These are phyloP conservation scores for Nerophis ophidion DNA, from an alignment of 2,113 vertebrate genomes.

Conservation along the genomic window DNA sequence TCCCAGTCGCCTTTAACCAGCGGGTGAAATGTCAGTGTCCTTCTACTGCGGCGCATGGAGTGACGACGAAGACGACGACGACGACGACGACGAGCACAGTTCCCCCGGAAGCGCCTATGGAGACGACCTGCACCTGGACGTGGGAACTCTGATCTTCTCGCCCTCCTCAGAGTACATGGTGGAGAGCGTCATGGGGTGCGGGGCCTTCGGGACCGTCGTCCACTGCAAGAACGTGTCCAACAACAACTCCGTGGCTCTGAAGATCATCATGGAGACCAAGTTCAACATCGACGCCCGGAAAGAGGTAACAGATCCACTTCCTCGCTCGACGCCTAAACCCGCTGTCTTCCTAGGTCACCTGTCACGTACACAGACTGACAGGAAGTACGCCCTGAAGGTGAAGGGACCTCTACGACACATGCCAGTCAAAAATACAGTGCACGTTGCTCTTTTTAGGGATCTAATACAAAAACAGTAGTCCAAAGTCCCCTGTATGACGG, in stretches of 20 bases:
- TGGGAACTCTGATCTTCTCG: slow-evolving; percentile 1
- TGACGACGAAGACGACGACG: background rate
- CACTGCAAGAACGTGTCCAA: slow-evolving; percentile 2
- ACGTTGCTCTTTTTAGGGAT: too few species aligned
- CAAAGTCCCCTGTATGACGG: too few species aligned
- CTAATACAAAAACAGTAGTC: too few species aligned
- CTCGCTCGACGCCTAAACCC: too few species aligned
- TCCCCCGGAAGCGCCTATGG: background rate
- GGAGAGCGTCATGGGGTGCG: slow-evolving; percentile 6
- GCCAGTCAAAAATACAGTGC: too few species aligned
- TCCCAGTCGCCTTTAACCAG: background rate
- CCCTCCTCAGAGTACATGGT: slow-evolving; percentile 3
- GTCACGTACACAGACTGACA: too few species aligned
- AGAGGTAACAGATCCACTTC: background rate
- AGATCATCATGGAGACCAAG: slow-evolving; percentile 4
- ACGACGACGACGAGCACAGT: background rate
- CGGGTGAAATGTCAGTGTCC: slow-evolving; percentile 3
- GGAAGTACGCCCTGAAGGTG: too few species aligned
- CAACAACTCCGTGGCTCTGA: background rate
- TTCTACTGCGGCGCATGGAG: slow-evolving; percentile 2
- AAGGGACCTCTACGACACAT: too few species aligned
- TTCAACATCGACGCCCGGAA: background rate
- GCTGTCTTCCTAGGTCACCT: too few species aligned
- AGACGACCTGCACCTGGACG: background rate
- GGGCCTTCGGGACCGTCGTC: background rate